Conservation (phyloP, 2,888 invertebrate genomes). For the Drosophila recens region DNA sequence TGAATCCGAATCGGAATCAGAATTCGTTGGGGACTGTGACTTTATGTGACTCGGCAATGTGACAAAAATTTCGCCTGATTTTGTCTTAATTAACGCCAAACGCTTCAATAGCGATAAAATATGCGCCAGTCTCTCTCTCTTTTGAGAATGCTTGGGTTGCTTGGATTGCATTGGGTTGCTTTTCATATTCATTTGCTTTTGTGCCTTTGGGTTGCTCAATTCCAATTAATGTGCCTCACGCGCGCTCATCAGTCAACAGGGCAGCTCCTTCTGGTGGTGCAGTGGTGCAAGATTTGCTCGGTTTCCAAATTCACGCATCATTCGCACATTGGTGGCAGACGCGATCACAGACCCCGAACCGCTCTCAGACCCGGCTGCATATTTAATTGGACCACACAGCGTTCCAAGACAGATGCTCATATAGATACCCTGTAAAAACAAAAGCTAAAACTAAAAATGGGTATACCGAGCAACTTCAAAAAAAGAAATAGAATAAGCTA, state of each 20-base stretch:
- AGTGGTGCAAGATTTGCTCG: slow-evolving; percentile 57
- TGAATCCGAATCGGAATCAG: not conserved
- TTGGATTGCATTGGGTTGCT: slow-evolving; percentile 17
- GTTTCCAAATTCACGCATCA: slow-evolving; percentile 83
- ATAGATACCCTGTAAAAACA: slow-evolving; percentile 27
- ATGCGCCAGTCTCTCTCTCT: slow-evolving; percentile 67
- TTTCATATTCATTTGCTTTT: slow-evolving; percentile 6
- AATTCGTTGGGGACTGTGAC: slow-evolving; percentile 25
- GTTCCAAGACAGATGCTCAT: slow-evolving; percentile 48
- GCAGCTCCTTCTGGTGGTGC: slow-evolving; percentile 27
- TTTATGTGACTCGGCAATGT: slow-evolving; percentile 65
- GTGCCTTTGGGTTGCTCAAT: slow-evolving; percentile 51
- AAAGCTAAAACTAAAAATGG: no score
- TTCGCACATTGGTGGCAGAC: slow-evolving; percentile 81
- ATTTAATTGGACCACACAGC: slow-evolving; percentile 84
- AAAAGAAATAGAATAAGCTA: not conserved
- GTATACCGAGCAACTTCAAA: not conserved
- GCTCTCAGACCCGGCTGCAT: slow-evolving; percentile 58
- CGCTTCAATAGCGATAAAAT: slow-evolving; percentile 85
- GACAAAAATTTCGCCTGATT: slow-evolving; percentile 84
- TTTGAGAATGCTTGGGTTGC: slow-evolving; percentile 21
- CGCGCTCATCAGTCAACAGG: slow-evolving; percentile 75
- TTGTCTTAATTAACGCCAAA: slow-evolving; percentile 85
- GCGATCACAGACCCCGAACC: slow-evolving; percentile 42
- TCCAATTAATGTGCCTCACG: slow-evolving; percentile 83